Evolutionary conservation across 1,140 invertebrate genomes (phyloP), one percentile per base, ranked within the genome.

Genomic region (Drosophila tropicalis): DNA sequence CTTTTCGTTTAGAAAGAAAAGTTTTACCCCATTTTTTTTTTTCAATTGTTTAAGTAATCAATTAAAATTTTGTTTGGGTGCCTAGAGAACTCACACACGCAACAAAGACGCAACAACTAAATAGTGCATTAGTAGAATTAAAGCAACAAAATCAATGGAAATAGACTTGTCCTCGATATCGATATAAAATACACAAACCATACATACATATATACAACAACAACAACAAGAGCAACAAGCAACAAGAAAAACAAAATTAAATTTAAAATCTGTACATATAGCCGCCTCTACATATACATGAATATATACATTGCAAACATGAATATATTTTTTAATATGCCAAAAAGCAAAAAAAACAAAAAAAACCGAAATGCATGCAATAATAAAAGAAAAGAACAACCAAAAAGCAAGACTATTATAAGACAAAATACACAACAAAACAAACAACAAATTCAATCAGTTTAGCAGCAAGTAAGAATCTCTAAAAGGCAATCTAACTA

Each of bases 91-190:
- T 51, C 44, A 81, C 34, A 36, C 34, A 36, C 29, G 1, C 25
- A 29, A 29, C 25, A 29, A 29, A 29, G 65, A 78, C 79, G 81
- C 81, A 87, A 87, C 79, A 89, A 87, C 70, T 79, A 83, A 79
- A 78, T 79, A 86, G 83, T 86, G 83, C 83, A 86, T 86, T 86
- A 86, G 76, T 86, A 86, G 83, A 71, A 60, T 87, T 79, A 86
- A 87, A 58, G 34, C 55, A 34, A 58, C 15, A 86, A 81, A 86
- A 85, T 85, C 81, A 85, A 85, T 84, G 61, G 78, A 84, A 82
- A 81, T 81, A 78, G 67, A 85, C 82, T 79, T 78, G 71, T 74
- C 67, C 73, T 76, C 40, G 67, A 77, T 71, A 76, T 77, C 73
- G 72, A 76, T 47, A 25, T 25, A 58, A 56, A 62, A 72, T 68